Evolutionary conservation across 1,140 invertebrate species (phyloP).

Genomic region (Phenacoccus solenopsis): DNA sequence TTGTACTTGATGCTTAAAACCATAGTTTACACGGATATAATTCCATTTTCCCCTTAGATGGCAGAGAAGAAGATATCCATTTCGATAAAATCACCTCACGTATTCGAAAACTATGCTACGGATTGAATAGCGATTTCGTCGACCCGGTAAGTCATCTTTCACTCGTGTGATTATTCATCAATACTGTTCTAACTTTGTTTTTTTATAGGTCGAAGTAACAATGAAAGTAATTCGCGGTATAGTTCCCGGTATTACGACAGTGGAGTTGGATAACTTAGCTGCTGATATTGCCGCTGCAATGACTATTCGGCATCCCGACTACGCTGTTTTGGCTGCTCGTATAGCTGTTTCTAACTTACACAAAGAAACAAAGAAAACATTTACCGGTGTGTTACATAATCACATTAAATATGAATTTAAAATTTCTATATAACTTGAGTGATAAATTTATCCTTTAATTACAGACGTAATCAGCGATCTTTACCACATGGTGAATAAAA

Average conservation of each 20-base stretch:
- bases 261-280: constrained; percentile 92
- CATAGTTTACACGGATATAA: neutral
- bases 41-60: too few species aligned
- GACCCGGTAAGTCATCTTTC: constrained; percentile 57
- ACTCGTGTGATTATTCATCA: neutral
- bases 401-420: neutral
- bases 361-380: constrained; percentile 86
- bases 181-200: too few species aligned
- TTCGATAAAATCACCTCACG: constrained; percentile 97
- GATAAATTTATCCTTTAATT: constrained; percentile 31
- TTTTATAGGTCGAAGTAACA: constrained; percentile 29
- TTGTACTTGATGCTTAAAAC: neutral
- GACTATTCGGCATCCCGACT: constrained; percentile 94
- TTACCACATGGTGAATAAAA: constrained; percentile 58
- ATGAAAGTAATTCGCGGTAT: constrained; percentile 72
- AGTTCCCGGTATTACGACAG: constrained; percentile 90
- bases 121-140: constrained; percentile 88
- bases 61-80: constrained; percentile 78
- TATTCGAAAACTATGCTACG: constrained; percentile 91
- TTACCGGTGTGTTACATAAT: constrained; percentile 52
- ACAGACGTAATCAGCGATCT: constrained; percentile 85
- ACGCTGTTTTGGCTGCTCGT: constrained; percentile 86
- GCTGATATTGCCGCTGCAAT: constrained; percentile 93
- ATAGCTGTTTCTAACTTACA: constrained; percentile 96
- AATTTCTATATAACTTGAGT: neutral